Base-by-base conservation (phyloP, 2,113 vertebrate genomes). In the Fulica atra region DNA sequence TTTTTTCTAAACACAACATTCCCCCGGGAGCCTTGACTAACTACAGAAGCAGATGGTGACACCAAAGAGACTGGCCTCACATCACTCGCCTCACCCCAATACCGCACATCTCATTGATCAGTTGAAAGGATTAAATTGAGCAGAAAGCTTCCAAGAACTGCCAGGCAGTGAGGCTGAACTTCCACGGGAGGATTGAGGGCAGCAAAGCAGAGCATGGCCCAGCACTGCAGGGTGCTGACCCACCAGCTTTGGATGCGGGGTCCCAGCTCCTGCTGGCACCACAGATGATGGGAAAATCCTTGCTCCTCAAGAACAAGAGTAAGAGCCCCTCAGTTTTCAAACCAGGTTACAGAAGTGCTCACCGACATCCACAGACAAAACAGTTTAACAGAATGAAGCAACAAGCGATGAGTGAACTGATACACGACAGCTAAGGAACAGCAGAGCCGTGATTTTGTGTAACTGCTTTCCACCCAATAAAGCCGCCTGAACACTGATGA, bases 31-130 rank as follows among this genome's bases (percentile, higher is more conserved):
- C 59, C 77, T 57, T 72, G 59, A 50, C 77, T 95, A 94, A 96
- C 88, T 28, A 85, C 53, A 73, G 65, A 73, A 94, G 51, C 95
- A 97, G 96, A 97, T 96, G 96, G 95, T 17, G 48, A 87, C 78
- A 89, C 86, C 84, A 50, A 63, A 78, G 65, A 74, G 36, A 44
- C 44, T 63, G 66, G 78, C 79, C 91, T 74, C 78, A 36, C 77
- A 88, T 76, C 66, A 40, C 40, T 80, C 42, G 54, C 40, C 78
- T 89, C 81, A 85, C 46, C 72, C 28, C 65, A 91, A 5, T 59
- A 61, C 56, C 71, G 78, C 18, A 73, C 66, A 86, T 57, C 40
- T 89, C 81, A 96, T 61, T 88, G 74, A 96, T 93, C 69, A 80
- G 24, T 13, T 78, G 53, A 93, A 94, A 95, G 61, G 84, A 95